These are phyloP conservation scores for Myzus persicae DNA, from an alignment of 1,140 invertebrate genomes.

Conservation along the genomic window DNA sequence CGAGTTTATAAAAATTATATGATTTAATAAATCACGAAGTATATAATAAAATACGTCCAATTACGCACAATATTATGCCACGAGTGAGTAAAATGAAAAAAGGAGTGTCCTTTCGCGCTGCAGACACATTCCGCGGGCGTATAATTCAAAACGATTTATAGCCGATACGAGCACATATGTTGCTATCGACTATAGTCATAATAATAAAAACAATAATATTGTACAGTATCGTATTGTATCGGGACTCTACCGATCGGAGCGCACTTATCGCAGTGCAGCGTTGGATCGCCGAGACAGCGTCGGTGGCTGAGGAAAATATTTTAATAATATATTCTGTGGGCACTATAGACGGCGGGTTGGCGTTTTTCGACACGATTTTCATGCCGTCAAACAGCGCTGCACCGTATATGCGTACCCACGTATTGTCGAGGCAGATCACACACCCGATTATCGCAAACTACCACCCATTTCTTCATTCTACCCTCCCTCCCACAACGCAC, in stretches of 20 bases:
- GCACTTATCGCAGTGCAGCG: background rate
- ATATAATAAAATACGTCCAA: too few relatives aligned
- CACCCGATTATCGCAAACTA: background rate
- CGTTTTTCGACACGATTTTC: conserved; percentile 32
- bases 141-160: background rate
- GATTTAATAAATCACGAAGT: too few relatives aligned
- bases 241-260: background rate
- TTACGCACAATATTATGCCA: background rate
- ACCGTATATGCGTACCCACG: too few relatives aligned
- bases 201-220: too few relatives aligned
- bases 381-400: background rate
- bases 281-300: too few relatives aligned
- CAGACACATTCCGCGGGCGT: background rate
- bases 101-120: background rate
- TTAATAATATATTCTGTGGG: background rate
- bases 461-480: background rate
- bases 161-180: background rate
- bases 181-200: too few relatives aligned
- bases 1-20: background rate
- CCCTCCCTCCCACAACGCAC: background rate
- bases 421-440: background rate
- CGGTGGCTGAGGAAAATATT: background rate
- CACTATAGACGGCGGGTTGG: background rate
- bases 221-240: background rate
- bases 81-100: background rate